Evolutionary conservation across 2,888 invertebrate species (phyloP).

Genomic region (Apamea crenata): DNA sequence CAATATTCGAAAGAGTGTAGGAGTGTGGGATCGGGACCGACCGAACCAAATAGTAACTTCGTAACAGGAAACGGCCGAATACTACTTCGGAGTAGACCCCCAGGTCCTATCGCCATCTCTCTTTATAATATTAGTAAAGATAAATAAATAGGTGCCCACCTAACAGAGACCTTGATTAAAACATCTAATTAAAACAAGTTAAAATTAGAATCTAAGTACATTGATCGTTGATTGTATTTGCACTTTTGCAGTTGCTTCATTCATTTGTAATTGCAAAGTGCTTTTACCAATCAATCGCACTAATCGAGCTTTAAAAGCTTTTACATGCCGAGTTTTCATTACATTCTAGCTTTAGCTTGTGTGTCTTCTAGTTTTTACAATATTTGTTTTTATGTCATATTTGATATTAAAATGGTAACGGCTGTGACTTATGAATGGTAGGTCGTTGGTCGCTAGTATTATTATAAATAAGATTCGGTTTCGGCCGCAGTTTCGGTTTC

Average conservation of each 20-base stretch:
- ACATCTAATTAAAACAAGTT: constrained; percentile 12
- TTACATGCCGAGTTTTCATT: constrained; percentile 18
- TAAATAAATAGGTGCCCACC: not conserved
- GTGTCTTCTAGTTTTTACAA: not conserved
- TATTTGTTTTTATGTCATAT: constrained; percentile 3
- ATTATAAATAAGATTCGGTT: not conserved
- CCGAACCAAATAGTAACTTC: too few species aligned
- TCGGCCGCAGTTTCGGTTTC: not conserved
- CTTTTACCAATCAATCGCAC: constrained; percentile 44
- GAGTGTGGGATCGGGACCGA: too few species aligned
- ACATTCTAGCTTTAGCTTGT: constrained; percentile 1
- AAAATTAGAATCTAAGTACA: constrained; percentile 7
- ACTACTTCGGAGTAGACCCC: too few species aligned
- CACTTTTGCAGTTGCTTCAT: constrained; percentile 33
- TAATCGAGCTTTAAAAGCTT: constrained; percentile 49
- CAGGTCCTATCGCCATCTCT: too few species aligned
- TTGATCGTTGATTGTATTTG: constrained; percentile 23
- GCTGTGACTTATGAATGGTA: too few species aligned
- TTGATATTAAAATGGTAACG: not conserved
- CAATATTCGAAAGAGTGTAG: too few species aligned
- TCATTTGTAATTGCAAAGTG: constrained; percentile 41
- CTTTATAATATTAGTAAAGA: not conserved
- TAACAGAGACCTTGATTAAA: not conserved
- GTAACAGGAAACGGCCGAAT: too few species aligned
- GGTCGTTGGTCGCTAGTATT: too few species aligned